These are phyloP conservation scores for Dicyrtoma fusca DNA, from an alignment of 2,888 invertebrate genomes.

Conservation along the genomic window DNA sequence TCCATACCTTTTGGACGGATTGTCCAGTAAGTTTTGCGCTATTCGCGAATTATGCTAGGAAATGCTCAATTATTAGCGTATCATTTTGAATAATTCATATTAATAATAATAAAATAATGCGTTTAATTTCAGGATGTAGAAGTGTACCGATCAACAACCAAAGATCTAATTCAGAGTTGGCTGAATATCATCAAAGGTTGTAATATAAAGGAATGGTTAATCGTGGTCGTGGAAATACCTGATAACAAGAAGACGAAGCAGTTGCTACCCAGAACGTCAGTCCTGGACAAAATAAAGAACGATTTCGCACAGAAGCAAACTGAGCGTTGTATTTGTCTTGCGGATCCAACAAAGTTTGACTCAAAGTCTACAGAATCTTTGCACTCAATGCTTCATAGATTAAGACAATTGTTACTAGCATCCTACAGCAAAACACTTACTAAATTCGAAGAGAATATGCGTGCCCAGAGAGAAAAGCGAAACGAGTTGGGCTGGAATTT, in stretches of 20 bases:
- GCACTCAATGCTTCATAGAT: slow-evolving; percentile 79
- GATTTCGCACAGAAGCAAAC: slow-evolving; percentile 91
- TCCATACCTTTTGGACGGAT: slow-evolving; percentile 94
- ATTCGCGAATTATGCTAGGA: no score
- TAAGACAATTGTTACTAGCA: slow-evolving; percentile 79
- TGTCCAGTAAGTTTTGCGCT: slow-evolving; percentile 71
- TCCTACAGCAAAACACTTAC: slow-evolving; percentile 84
- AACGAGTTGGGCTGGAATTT: slow-evolving; percentile 93
- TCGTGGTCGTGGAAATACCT: slow-evolving; percentile 87
- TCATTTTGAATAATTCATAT: slow-evolving; percentile 5
- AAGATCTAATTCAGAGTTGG: slow-evolving; percentile 90
- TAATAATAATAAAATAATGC: no score
- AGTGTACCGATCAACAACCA: slow-evolving; percentile 81
- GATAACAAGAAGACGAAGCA: slow-evolving; percentile 91
- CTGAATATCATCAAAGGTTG: slow-evolving; percentile 74
- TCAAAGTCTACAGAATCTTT: slow-evolving; percentile 88
- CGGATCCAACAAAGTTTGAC: slow-evolving; percentile 88
- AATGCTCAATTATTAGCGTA: no score
- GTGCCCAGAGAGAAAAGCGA: slow-evolving; percentile 84
- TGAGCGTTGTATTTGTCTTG: slow-evolving; percentile 80
- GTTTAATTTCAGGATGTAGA: slow-evolving; percentile 79
- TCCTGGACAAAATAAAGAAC: slow-evolving; percentile 89
- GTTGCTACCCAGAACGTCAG: slow-evolving; percentile 86
- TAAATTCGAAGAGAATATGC: slow-evolving; percentile 85
- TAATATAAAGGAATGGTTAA: slow-evolving; percentile 80